Base-by-base conservation (phyloP, 1,140 invertebrate genomes). In the Augochlora pura region DNA sequence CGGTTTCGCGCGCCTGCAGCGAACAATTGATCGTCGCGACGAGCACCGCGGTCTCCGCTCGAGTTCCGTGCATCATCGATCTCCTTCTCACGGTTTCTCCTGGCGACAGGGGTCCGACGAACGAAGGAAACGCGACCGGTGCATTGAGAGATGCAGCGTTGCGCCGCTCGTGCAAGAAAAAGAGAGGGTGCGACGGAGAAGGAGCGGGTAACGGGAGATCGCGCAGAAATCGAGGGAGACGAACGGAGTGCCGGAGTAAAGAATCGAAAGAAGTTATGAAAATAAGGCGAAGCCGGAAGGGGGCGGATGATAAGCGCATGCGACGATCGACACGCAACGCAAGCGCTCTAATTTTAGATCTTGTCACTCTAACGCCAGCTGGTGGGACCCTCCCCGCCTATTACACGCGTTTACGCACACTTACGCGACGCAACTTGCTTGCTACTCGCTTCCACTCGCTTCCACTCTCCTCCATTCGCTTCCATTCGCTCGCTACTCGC, bases 291-390 rank as follows among this genome's bases (percentile, higher is more conserved):
- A 92, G 88, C 91, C 91, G 91, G 91, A 92, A 92, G 85, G 87
- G 90, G 91, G 91, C 90, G 91, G 89, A 89, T 81, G 89, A 91
- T 91, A 91, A 91, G 91, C 90, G 90, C 90, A 92, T 92, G 91
- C 91, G 90, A 92, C 91, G 88, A 91, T 92, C 90, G 91, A 92
- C 91, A 92, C 91, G 91, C 91, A 91, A 88, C 78, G 80, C 85
- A 79, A 75, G 76, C 88, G 89, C 90, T 91, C 91, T 92, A 93
- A 93, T 93, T 92, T 91, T 91, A 92, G 92, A 93, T 92, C 91
- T 92, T 92, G 91, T 92, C 91, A 92, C 91, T 92, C 91, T 90
- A 87, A 91, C 91, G 91, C 91, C 92, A 92, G 91, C 87, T 93
- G 92, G 86, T 76, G 84, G 87, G 88, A 88, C 82, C 90, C 91